Conservation (phyloP, 2,113 vertebrate species). For the Neofelis nebulosa region DNA sequence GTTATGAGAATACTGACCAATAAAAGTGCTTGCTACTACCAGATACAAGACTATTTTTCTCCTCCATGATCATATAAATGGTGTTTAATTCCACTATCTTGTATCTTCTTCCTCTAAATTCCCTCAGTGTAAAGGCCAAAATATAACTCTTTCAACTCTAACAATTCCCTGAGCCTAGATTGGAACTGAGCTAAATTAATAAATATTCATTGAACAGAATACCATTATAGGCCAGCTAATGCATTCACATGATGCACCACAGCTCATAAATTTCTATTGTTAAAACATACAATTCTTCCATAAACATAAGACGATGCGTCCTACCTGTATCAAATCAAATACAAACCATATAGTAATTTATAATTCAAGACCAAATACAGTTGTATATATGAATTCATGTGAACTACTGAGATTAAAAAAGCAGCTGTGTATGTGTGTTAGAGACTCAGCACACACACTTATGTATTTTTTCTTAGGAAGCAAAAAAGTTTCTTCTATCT, state of each 20-base stretch:
- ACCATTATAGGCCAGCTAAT: background rate
- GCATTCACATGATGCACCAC: background rate
- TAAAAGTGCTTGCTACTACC: background rate
- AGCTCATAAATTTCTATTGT: background rate
- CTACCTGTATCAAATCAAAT: background rate
- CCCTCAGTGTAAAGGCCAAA: background rate
- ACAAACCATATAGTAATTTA: background rate
- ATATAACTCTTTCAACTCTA: background rate
- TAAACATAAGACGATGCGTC: background rate
- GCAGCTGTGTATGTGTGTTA: background rate
- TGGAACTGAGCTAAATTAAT: constrained; percentile 6
- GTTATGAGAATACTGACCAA: background rate
- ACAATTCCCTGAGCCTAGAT: background rate
- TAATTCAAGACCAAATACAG: background rate
- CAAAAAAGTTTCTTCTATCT: background rate
- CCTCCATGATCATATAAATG: background rate
- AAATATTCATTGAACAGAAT: background rate
- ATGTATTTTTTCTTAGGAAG: background rate
- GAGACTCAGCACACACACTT: background rate
- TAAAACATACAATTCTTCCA: constrained; percentile 28
- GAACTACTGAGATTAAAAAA: background rate
- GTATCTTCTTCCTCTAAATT: background rate
- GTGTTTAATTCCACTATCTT: background rate
- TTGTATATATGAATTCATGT: background rate
- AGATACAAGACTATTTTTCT: background rate